Percentiles rank a stretch among this genome's conserved stretches.
These are phyloP conservation scores for Autographa pulchrina DNA, from an alignment of 2,888 invertebrate species.

Conservation along the genomic window DNA sequence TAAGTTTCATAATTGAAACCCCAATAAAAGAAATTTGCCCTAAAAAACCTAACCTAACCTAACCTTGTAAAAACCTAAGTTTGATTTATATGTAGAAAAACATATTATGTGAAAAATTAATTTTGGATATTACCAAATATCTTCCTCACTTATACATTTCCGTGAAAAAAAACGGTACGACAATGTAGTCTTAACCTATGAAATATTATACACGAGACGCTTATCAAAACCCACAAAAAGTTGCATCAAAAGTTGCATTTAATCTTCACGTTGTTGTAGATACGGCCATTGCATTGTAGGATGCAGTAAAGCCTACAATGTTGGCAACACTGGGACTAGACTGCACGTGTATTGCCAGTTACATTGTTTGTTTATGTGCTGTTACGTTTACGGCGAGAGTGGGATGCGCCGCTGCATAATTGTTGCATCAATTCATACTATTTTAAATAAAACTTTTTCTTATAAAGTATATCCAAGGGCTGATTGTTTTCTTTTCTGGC, in stretches of 20 bases:
- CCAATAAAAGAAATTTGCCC: no score
- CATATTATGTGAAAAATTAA: no score
- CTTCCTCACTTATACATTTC: no score
- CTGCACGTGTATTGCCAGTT: constrained; percentile 31
- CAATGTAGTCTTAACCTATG: no score
- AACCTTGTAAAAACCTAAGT: no score
- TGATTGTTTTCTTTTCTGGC: no score
- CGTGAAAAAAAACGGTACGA: no score
- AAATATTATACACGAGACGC: neutral
- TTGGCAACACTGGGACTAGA: constrained; percentile 18
- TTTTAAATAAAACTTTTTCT: neutral
- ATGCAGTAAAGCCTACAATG: constrained; percentile 34
- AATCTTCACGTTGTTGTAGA: neutral
- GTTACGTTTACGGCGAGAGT: constrained; percentile 19
- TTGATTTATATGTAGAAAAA: no score
- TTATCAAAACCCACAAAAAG: constrained; percentile 1
- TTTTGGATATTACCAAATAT: no score
- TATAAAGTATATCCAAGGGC: no score
- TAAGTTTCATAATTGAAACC: no score
- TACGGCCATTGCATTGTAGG: constrained; percentile 14
- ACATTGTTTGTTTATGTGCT: constrained; percentile 58
- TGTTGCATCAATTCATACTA: neutral
- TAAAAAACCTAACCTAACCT: no score
- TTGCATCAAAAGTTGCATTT: constrained; percentile 14
- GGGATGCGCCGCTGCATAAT: neutral